phyloP scores from a whole-genome alignment of 2,797 vertebrate genomes.

The Chaunax sp. region DNA sequence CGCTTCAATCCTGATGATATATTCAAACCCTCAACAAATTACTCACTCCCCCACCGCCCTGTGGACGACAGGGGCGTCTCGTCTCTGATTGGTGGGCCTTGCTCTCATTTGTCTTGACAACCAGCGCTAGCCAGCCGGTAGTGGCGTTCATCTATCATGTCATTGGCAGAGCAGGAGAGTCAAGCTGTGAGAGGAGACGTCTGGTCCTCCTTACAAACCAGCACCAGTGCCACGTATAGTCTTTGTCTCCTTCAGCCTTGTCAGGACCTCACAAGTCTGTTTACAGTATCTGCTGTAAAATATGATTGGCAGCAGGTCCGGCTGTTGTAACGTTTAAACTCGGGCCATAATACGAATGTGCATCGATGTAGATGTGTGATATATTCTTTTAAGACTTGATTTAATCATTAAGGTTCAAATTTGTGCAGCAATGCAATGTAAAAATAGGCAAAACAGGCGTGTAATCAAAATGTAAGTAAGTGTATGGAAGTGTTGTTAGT shows the following conservation, averaged over 20 bases:
- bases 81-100: constrained; percentile 71
- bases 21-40: constrained; percentile 77
- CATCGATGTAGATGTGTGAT: not conserved
- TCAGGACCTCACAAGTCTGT: constrained; percentile 20
- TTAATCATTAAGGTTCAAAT: no score
- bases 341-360: not conserved
- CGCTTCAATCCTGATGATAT: constrained; percentile 70
- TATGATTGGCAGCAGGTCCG: constrained; percentile 6
- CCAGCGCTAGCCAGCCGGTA: constrained; percentile 54
- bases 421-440: no score
- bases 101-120: constrained; percentile 82
- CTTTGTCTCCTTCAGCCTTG: constrained; percentile 42
- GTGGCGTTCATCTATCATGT: constrained; percentile 76
- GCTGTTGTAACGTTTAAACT: not conserved
- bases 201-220: constrained; percentile 50
- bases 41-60: constrained; percentile 55
- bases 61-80: constrained; percentile 55
- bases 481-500: no score
- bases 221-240: constrained; percentile 27
- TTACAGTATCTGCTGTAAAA: constrained; percentile 1
- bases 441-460: no score
- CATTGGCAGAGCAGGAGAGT: constrained; percentile 60
- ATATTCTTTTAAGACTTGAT: no score
- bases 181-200: constrained; percentile 50
- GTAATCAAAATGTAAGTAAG: no score